phyloP scores from a whole-genome alignment of 2,113 vertebrate species.

The Lynx canadensis region DNA sequence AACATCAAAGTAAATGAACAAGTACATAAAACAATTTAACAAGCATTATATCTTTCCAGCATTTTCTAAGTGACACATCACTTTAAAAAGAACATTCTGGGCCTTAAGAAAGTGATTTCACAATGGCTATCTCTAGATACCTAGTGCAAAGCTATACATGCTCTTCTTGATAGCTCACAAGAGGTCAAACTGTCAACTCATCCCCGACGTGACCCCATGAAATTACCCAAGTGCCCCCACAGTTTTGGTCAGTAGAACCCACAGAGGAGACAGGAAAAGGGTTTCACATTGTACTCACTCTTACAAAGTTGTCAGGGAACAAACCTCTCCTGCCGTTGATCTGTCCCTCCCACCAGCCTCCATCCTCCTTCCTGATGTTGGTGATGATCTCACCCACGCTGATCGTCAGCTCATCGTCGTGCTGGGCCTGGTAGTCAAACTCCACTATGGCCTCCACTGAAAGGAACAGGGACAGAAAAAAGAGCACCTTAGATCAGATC shows the following conservation, averaged over 20 bases:
- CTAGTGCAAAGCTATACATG: background rate
- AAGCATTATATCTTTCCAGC: slow-evolving; percentile 40
- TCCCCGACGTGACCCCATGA: background rate
- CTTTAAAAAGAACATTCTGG: background rate
- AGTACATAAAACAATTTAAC: slow-evolving; percentile 9
- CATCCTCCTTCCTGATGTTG: slow-evolving; percentile 97
- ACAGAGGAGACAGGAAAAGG: slow-evolving; percentile 80
- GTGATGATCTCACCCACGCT: slow-evolving; percentile 96
- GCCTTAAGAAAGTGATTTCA: slow-evolving; percentile 41
- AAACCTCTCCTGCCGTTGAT: slow-evolving; percentile 97
- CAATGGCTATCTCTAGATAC: slow-evolving; percentile 19
- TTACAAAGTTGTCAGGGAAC: slow-evolving; percentile 99
- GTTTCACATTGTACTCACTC: slow-evolving; percentile 94
- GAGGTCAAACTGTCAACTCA: background rate
- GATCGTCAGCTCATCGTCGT: slow-evolving; percentile 99
- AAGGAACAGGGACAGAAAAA: slow-evolving; percentile 57
- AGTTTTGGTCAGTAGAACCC: slow-evolving; percentile 54
- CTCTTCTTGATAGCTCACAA: background rate
- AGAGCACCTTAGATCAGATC: slow-evolving; percentile 16
- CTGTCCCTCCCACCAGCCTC: slow-evolving; percentile 99
- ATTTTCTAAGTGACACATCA: slow-evolving; percentile 17
- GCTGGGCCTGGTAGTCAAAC: slow-evolving; percentile 99
- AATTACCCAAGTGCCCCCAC: slow-evolving; percentile 25
- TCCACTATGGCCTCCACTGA: slow-evolving; percentile 99
- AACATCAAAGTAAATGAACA: slow-evolving; percentile 36